These are phyloP conservation scores for Cosmorhoe ocellata DNA, from an alignment of 2,888 invertebrate genomes.

Conservation along the genomic window DNA sequence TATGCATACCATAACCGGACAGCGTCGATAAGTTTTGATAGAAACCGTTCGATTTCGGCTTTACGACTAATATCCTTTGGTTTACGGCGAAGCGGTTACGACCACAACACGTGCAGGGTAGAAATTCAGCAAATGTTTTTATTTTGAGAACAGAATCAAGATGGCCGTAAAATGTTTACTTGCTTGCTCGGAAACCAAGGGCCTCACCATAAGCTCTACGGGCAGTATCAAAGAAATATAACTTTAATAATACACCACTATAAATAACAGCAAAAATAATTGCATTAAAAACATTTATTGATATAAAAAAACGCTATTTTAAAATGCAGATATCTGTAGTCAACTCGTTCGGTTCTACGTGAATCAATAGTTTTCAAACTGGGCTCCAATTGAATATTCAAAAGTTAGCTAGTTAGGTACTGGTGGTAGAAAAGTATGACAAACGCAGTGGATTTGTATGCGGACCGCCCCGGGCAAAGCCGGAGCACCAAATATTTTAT, in stretches of 20 bases:
- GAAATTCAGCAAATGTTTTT: conserved; percentile 24
- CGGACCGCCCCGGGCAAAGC: conserved; percentile 23
- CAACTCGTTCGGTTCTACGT: conserved; percentile 12
- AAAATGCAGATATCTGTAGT: conserved; percentile 9
- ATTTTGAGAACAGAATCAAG: conserved; percentile 13
- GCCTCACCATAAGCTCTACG: no score
- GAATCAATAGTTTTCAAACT: conserved; percentile 9
- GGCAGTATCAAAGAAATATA: no score
- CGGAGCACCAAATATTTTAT: conserved; percentile 26
- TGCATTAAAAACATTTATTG: no score
- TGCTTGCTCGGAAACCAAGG: neutral
- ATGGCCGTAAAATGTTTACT: conserved; percentile 8
- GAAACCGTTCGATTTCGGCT: conserved; percentile 38
- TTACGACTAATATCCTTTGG: conserved; percentile 39
- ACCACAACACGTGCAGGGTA: conserved; percentile 27
- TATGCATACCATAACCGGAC: conserved; percentile 46
- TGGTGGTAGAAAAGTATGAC: conserved; percentile 36
- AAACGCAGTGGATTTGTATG: conserved; percentile 47
- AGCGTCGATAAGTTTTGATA: conserved; percentile 45
- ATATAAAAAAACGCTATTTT: no score
- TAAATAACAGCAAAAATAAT: no score
- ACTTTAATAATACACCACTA: no score
- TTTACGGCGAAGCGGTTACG: conserved; percentile 30
- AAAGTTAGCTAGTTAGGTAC: no score
- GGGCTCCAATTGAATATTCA: conserved; percentile 23